Evolutionary conservation across 2,113 vertebrate genomes (phyloP), one percentile per base, ranked within the genome.

Genomic region (Ophiodon elongatus): DNA sequence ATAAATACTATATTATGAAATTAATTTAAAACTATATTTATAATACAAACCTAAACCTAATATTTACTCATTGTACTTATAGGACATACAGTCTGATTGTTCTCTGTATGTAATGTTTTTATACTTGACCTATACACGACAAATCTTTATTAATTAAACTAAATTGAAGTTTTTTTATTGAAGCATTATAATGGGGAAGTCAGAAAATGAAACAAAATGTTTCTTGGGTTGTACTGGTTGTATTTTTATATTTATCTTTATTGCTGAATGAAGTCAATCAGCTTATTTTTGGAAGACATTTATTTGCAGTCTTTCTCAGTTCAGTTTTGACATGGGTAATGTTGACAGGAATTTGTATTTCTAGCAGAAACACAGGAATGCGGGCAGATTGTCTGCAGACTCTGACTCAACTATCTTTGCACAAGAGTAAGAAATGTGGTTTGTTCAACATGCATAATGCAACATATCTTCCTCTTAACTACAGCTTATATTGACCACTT

Each of bases 331-430:
- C 9, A 27, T 56, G 59, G 69, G 14, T 47, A 1, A 21, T 62
- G 21, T 72, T 47, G 56, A 74, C 17, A 43, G 57, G n/a, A 72
- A 45, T 83, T 67, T 66, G n/a, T 69, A n/a, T 68, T 52, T 84
- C 25, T 75, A 76, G 60, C 65, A 41, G 41, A 70, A 14, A 23
- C 19, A 27, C 14, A 71, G 52, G 73, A 81, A 79, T 76, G 59
- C 41, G 19, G 43, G 11, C 29, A 8, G 79, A 64, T 56, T 73
- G 29, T 74, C 65, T 1, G 29, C 73, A 76, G 85, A 86, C 62
- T 72, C n/a, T 85, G 80, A 72, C 84, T 83, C 83, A 74, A 75
- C 73, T 52, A 33, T 82, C 29, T 68, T 83, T 78, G 79, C 73
- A 25, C 17, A 79, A 87, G 52, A 69, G 82, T 74, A 85, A 78